These are phyloP conservation scores for Melanotaenia trifasciata DNA, from an alignment of 2,797 vertebrate genomes.

Conservation along the genomic window DNA sequence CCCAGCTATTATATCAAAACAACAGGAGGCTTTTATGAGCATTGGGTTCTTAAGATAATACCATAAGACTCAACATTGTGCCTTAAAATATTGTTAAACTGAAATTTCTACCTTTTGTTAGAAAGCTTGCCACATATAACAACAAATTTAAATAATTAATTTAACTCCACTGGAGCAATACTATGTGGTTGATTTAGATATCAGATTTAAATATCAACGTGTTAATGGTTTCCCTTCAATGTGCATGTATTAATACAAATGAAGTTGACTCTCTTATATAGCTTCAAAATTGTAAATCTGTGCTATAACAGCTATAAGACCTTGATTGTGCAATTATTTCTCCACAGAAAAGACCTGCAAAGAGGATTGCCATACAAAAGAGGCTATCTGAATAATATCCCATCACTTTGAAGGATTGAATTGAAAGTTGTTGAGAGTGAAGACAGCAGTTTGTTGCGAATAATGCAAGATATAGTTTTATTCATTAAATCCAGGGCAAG, in stretches of 20 bases:
- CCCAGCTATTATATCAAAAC: constrained; percentile 21
- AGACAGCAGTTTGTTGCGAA: constrained; percentile 10
- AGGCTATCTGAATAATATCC: not conserved
- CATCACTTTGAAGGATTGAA: not conserved
- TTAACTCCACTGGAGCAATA: not conserved
- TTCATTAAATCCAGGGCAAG: constrained; percentile 6
- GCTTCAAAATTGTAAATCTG: not conserved
- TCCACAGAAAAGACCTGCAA: not conserved
- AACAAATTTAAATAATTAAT: constrained; percentile 2
- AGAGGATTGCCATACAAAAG: not conserved
- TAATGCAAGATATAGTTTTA: constrained; percentile 1
- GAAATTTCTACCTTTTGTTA: not conserved
- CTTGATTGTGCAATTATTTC: not conserved
- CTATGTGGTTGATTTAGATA: not conserved
- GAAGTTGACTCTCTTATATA: not conserved
- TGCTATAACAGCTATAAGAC: not conserved
- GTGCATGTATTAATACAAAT: not conserved
- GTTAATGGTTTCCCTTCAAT: not conserved
- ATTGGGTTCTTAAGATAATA: constrained; percentile 9
- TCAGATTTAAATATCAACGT: not conserved
- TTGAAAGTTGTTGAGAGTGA: not conserved
- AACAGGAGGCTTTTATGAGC: constrained; percentile 1
- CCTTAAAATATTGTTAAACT: constrained; percentile 11
- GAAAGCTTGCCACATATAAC: not conserved
- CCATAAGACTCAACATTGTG: not conserved